Evolutionary conservation across 1,140 invertebrate species (phyloP), one percentile per base, ranked within the genome.

Genomic region (Drosophila grimshawi): DNA sequence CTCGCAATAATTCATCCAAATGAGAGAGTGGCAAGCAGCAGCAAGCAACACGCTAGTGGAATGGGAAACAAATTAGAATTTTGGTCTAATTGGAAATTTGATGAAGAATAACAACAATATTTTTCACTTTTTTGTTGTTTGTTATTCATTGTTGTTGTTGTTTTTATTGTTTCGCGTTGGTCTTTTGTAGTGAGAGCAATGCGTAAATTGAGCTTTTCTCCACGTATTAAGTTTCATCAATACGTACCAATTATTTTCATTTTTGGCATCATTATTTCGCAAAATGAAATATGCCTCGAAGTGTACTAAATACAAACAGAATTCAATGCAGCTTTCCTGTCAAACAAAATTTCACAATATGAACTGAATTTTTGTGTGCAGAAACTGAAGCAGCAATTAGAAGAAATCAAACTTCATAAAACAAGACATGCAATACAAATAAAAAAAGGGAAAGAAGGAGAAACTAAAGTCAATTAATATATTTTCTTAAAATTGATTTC

Each of bases 51-150:
- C 32, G 19, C n/a, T 39, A 35, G 59, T 49, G 59, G 43, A 46
- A 61, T 35, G 71, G 32, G 73, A 88, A 64, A 88, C 80, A 85
- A 89, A 89, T 85, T 80, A 83, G 77, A 89, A 89, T 88, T 88
- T 80, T 78, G 81, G 85, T 89, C 89, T 88, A 88, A 88, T 88
- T 88, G 85, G 85, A 90, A 81, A 88, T 89, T 88, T 70, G 85
- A 88, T 85, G 78, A 85, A 59, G 75, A 66, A 74, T 68, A 77
- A 65, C 74, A 73, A 70, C 68, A 73, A 73, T 73, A 41, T 59
- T 60, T 19, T 51, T 48, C 43, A 56, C 37, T 66, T 69, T 57
- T 62, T 27, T 11, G 45, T 45, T 45, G 8, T 45, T 56, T 11
- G 19, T 56, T 33, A 27, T 19, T 53, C 7, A 29, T 48, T 27